A percentile compares a stretch with the other conserved stretches of the same genome.
Evolutionary conservation across 2,797 vertebrate genomes (phyloP).

Genomic region (Cuniculus paca): DNA sequence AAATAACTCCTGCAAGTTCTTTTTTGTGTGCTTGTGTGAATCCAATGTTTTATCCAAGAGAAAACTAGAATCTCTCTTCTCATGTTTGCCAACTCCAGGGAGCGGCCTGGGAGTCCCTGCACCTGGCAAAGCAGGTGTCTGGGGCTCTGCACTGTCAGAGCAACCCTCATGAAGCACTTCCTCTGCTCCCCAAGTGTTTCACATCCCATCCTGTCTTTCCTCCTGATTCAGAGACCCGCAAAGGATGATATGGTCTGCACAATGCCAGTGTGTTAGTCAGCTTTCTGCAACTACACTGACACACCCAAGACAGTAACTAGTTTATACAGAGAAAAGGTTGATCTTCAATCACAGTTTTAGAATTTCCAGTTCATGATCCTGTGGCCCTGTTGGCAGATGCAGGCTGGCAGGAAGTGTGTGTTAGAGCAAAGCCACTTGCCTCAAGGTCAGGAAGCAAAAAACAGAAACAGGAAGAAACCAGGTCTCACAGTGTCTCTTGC

Average conservation of each 20-base stretch:
- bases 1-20: background rate
- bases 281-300: background rate
- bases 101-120: background rate
- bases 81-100: background rate
- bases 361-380: background rate
- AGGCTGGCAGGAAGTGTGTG: background rate
- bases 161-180: rapidly evolving
- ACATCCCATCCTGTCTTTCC: background rate
- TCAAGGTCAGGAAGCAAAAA: background rate
- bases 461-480: background rate
- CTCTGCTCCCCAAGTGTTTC: background rate
- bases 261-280: background rate
- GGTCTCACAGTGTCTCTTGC: background rate
- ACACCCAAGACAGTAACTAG: background rate
- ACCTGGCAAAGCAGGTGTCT: background rate
- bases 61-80: background rate
- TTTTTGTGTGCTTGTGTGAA: background rate
- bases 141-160: background rate
- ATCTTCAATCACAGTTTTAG: background rate
- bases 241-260: background rate
- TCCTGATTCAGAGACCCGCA: background rate
- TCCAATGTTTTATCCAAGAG: background rate
- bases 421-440: background rate
- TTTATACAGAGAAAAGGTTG: background rate
- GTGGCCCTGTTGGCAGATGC: background rate